A percentile compares a stretch with the other conserved stretches of the same genome.
These are phyloP conservation scores for Tachina grossa DNA, from an alignment of 2,888 invertebrate genomes.

Conservation along the genomic window DNA sequence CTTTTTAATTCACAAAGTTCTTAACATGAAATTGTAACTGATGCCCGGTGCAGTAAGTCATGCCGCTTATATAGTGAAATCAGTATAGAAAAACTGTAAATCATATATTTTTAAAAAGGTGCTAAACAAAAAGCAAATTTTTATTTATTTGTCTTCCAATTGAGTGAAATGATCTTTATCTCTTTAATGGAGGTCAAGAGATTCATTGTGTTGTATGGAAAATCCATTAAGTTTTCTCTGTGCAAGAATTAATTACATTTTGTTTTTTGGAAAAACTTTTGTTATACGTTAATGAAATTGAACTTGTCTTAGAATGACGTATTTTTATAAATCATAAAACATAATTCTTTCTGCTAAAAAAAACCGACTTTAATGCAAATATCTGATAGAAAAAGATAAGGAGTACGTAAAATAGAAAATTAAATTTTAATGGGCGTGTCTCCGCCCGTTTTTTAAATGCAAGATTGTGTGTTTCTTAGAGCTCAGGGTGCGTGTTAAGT, in stretches of 20 bases:
- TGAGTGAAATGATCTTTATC: slow-evolving; percentile 50
- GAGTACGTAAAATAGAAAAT: too few species aligned
- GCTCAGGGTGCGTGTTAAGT: too few species aligned
- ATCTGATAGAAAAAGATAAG: too few species aligned
- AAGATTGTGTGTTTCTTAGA: too few species aligned
- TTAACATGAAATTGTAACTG: slow-evolving; percentile 57
- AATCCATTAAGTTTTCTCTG: slow-evolving; percentile 51
- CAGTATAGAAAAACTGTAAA: slow-evolving; percentile 22
- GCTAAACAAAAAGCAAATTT: slow-evolving; percentile 38
- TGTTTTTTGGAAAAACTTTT: neutral
- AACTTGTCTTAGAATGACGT: slow-evolving; percentile 29
- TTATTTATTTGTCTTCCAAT: slow-evolving; percentile 1
- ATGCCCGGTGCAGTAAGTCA: slow-evolving; percentile 22
- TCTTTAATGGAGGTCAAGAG: slow-evolving; percentile 68
- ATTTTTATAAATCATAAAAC: neutral
- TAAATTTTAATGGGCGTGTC: too few species aligned
- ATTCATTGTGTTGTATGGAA: slow-evolving; percentile 40
- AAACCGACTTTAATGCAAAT: too few species aligned
- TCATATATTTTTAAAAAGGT: slow-evolving; percentile 35
- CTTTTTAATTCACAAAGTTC: slow-evolving; percentile 51
- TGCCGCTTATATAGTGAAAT: slow-evolving; percentile 60
- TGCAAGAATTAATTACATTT: neutral
- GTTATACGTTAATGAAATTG: slow-evolving; percentile 3
- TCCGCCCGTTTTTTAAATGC: too few species aligned
- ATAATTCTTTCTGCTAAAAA: too few species aligned